Percentiles rank a stretch among this genome's conserved stretches.
These are phyloP conservation scores for Eupithecia subumbrata DNA, from an alignment of 2,888 invertebrate species.

Conservation along the genomic window DNA sequence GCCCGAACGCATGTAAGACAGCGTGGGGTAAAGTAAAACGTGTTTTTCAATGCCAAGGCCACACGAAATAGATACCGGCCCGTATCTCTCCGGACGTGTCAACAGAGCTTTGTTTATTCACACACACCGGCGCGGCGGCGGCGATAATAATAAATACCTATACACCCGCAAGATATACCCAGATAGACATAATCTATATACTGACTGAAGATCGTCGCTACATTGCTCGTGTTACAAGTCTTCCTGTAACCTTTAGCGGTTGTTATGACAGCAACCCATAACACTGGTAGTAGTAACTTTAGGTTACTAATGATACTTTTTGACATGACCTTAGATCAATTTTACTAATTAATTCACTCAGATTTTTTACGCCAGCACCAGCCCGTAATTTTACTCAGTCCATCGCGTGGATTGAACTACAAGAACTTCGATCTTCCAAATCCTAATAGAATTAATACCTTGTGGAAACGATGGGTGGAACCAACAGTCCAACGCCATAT, in stretches of 20 bases:
- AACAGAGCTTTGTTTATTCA: constrained; percentile 75
- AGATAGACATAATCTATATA: neutral
- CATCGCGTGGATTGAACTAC: neutral
- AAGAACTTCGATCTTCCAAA: neutral
- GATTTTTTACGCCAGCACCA: neutral
- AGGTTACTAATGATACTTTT: neutral
- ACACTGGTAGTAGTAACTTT: neutral
- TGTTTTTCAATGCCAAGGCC: constrained; percentile 83
- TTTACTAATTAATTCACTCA: neutral
- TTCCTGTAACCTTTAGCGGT: neutral
- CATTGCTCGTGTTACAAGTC: neutral
- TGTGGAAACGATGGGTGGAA: neutral
- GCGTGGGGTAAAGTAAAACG: constrained; percentile 70
- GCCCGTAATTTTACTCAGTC: neutral
- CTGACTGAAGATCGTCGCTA: neutral
- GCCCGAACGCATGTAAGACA: constrained; percentile 54
- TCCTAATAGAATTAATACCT: neutral
- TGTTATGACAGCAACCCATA: neutral
- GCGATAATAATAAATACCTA: constrained; percentile 8
- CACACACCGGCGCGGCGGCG: constrained; percentile 21
- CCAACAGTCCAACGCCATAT: neutral
- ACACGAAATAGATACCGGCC: constrained; percentile 77
- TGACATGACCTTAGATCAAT: neutral
- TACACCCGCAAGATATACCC: neutral
- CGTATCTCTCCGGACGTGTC: constrained; percentile 73